These are phyloP conservation scores for Typhlichthys eigenmanni DNA, from an alignment of 2,797 vertebrate genomes.

Conservation along the genomic window DNA sequence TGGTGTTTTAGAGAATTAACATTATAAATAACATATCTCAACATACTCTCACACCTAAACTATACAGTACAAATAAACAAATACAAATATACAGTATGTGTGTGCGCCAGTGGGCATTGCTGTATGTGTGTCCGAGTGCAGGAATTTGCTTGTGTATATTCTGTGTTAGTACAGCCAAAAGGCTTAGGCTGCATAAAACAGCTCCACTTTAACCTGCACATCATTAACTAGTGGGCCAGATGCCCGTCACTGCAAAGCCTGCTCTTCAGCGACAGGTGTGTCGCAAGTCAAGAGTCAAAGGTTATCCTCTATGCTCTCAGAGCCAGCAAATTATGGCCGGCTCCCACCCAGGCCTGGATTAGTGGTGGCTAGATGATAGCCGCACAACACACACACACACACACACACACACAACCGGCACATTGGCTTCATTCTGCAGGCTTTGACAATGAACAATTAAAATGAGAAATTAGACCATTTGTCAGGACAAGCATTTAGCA, in stretches of 20 bases:
- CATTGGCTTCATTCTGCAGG: conserved; percentile 17
- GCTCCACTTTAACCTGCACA: conserved; percentile 47
- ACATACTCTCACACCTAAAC: too few relatives aligned
- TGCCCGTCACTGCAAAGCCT: conserved; percentile 61
- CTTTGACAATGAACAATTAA: conserved; percentile 41
- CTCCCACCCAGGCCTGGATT: conserved; percentile 24
- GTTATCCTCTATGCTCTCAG: conserved; percentile 36
- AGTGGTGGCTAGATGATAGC: conserved; percentile 20
- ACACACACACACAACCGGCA: conserved; percentile 25
- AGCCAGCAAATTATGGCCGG: conserved; percentile 49
- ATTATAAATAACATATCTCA: too few relatives aligned
- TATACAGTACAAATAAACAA: too few relatives aligned
- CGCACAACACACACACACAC: conserved; percentile 9
- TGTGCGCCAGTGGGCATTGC: conserved; percentile 21
- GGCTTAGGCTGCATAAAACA: conserved; percentile 18
- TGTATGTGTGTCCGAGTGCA: not conserved
- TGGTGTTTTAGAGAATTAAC: too few relatives aligned
- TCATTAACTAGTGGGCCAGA: conserved; percentile 62
- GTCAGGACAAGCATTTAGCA: conserved; percentile 45
- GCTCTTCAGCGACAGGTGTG: conserved; percentile 57
- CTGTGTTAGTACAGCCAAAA: conserved; percentile 20
- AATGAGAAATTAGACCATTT: conserved; percentile 48
- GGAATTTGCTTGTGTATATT: not conserved
- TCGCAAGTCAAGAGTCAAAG: conserved; percentile 64
- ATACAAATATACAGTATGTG: not conserved